Percentiles rank a stretch among this genome's conserved stretches.
phyloP scores from a whole-genome alignment of 1,140 invertebrate species.

The Aphelinus certus region DNA sequence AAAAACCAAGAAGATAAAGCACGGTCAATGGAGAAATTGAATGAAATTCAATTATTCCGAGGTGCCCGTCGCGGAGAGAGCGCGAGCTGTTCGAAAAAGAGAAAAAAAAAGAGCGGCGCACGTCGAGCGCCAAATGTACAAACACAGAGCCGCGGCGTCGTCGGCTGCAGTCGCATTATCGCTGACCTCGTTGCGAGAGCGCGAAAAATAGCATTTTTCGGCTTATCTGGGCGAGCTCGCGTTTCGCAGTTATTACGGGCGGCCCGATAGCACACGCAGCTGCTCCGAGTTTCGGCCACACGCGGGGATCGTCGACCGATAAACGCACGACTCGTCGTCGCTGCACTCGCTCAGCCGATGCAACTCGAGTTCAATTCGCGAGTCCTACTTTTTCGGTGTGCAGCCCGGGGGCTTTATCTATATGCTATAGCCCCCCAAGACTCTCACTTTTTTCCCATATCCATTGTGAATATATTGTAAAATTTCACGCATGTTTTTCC shows the following conservation, averaged over 20 bases:
- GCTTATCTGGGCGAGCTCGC: conserved; percentile 24
- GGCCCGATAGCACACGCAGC: background rate
- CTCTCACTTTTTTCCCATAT: too few relatives aligned
- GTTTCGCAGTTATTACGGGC: background rate
- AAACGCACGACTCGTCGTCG: conserved; percentile 29
- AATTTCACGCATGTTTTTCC: too few relatives aligned
- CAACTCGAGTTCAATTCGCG: background rate
- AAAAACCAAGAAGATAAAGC: too few relatives aligned
- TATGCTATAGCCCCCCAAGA: too few relatives aligned
- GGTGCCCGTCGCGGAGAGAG: too few relatives aligned
- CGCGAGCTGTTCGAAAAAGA: too few relatives aligned
- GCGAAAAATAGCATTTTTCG: conserved; percentile 7
- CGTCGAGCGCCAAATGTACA: background rate
- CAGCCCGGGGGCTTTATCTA: too few relatives aligned
- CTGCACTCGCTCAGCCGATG: background rate
- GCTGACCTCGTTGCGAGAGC: background rate
- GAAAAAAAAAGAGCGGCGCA: too few relatives aligned
- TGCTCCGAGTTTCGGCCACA: conserved; percentile 25
- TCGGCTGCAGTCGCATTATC: background rate
- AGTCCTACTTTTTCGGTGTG: too few relatives aligned
- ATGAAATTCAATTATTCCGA: too few relatives aligned
- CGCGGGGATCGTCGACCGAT: conserved; percentile 40
- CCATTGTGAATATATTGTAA: too few relatives aligned
- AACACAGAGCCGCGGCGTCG: background rate
- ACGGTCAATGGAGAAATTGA: too few relatives aligned